These are phyloP conservation scores for Globia sparganii DNA, from an alignment of 2,888 invertebrate genomes.

Conservation along the genomic window DNA sequence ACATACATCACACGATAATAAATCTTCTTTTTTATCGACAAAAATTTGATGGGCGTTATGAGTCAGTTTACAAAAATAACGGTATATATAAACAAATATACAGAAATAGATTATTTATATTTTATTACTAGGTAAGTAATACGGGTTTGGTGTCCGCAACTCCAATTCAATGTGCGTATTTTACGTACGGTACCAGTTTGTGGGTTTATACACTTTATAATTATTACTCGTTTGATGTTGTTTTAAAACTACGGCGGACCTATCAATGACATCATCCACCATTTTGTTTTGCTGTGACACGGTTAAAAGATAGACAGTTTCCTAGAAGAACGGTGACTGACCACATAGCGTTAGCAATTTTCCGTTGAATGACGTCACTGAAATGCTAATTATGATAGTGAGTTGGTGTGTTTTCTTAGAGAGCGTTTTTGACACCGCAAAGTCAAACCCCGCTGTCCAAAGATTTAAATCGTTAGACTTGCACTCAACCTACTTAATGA, in stretches of 20 bases:
- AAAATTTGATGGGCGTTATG: conserved; percentile 26
- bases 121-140: conserved; percentile 13
- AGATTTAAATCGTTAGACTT: too few species aligned
- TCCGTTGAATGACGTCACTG: neutral
- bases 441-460: too few species aligned
- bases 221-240: conserved; percentile 31
- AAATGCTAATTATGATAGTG: neutral
- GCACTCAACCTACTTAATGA: neutral
- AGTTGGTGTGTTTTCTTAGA: too few species aligned
- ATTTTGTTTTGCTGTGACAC: conserved; percentile 17
- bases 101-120: conserved; percentile 35
- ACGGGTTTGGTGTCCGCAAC: too few species aligned
- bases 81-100: conserved; percentile 15
- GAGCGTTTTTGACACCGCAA: too few species aligned
- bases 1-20: conserved; percentile 9
- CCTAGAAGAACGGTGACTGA: neutral
- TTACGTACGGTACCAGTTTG: too few species aligned
- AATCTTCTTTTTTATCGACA: conserved; percentile 35
- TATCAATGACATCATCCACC: conserved; percentile 31
- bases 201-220: conserved; percentile 32
- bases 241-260: conserved; percentile 10
- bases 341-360: neutral
- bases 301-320: neutral
- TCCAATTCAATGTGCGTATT: too few species aligned
- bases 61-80: conserved; percentile 27